A percentile compares a stretch with the other conserved stretches of the same genome.
phyloP scores from a whole-genome alignment of 2,888 invertebrate species.

The Temnothorax rugatulus region DNA sequence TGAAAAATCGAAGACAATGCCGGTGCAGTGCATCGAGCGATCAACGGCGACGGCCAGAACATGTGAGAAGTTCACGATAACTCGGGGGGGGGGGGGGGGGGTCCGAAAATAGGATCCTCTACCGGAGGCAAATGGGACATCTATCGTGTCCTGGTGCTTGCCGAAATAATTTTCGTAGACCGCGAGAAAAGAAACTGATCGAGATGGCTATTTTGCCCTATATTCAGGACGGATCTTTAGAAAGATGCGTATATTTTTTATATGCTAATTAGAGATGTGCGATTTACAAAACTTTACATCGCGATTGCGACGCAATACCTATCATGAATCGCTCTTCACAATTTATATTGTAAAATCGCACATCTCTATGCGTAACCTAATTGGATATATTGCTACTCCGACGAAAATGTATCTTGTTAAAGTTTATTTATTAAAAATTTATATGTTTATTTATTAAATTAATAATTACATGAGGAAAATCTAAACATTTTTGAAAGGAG shows the following conservation, averaged over 20 bases:
- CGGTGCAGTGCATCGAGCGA: slow-evolving; percentile 19
- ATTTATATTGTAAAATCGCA: no score
- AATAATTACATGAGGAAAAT: no score
- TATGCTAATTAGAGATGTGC: not conserved
- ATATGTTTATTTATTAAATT: no score
- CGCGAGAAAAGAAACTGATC: not conserved
- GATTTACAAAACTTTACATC: no score
- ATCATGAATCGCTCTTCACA: no score
- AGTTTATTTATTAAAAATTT: no score
- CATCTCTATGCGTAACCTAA: no score
- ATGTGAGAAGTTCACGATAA: slow-evolving; percentile 24
- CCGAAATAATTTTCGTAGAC: slow-evolving; percentile 9
- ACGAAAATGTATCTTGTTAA: no score
- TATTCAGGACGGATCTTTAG: not conserved
- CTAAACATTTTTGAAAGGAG: no score
- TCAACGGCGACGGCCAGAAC: slow-evolving; percentile 49
- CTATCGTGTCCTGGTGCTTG: not conserved
- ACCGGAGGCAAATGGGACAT: not conserved
- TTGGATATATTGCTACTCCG: no score
- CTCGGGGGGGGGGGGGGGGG: not conserved
- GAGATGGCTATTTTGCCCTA: not conserved
- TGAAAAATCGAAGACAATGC: slow-evolving; percentile 46
- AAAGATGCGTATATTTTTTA: not conserved
- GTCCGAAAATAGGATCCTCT: slow-evolving; percentile 19
- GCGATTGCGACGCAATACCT: no score